These are phyloP conservation scores for Microcebus griseorufus DNA, from an alignment of 2,113 vertebrate genomes.

Conservation along the genomic window DNA sequence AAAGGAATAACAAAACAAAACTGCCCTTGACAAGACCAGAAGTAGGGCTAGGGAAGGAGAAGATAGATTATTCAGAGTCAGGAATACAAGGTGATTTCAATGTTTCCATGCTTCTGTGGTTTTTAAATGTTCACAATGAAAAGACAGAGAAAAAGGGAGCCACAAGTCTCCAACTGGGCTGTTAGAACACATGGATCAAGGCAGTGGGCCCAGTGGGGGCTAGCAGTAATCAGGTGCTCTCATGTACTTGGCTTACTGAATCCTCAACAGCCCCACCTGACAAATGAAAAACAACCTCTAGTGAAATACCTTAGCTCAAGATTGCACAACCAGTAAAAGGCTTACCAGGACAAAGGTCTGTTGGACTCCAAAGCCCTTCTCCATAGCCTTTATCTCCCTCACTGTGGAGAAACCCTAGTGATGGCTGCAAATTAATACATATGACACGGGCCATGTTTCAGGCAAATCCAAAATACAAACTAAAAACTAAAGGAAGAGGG, in stretches of 20 bases:
- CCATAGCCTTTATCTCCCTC: neutral
- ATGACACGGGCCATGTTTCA: neutral
- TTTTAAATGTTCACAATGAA: neutral
- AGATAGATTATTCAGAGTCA: neutral
- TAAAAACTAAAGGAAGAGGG: neutral
- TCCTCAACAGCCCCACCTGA: neutral
- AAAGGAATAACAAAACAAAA: no score
- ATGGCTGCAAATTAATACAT: neutral
- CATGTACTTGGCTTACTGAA: neutral
- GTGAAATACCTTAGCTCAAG: neutral
- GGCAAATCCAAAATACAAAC: neutral
- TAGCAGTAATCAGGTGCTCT: neutral
- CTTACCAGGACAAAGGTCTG: neutral
- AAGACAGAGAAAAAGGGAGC: neutral
- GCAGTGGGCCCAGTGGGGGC: neutral
- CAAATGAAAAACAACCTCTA: neutral
- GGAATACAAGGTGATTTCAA: neutral
- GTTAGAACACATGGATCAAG: neutral
- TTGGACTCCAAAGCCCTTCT: neutral
- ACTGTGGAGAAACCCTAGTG: neutral
- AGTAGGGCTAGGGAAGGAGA: neutral
- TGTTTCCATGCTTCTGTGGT: neutral
- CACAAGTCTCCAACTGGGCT: neutral
- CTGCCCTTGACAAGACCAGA: neutral
- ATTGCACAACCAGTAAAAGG: neutral